These are phyloP conservation scores for Heliconius hewitsoni DNA, from an alignment of 1,140 invertebrate genomes.

Conservation along the genomic window DNA sequence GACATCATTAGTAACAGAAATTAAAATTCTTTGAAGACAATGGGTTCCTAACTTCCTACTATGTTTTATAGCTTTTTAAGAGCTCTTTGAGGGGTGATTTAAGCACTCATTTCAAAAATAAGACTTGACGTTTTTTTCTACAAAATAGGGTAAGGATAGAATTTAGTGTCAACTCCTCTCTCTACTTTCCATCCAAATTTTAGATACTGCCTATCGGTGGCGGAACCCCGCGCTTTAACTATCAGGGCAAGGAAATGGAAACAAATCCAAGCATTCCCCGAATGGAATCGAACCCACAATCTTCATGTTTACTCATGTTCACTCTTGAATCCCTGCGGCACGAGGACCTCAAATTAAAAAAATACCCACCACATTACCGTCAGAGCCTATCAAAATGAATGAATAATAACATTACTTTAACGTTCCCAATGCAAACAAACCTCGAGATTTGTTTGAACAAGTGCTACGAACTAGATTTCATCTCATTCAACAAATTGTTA, in stretches of 20 bases:
- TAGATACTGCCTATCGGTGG: no score
- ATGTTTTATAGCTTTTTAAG: conserved; percentile 13
- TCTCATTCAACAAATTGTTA: conserved; percentile 53
- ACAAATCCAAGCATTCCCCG: no score
- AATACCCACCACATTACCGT: neutral
- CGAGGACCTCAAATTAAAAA: neutral
- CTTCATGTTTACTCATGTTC: no score
- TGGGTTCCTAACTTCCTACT: conserved; percentile 3
- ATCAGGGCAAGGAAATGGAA: no score
- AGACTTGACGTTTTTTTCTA: neutral
- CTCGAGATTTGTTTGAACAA: conserved; percentile 49
- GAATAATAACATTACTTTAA: conserved; percentile 56
- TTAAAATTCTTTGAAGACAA: conserved; percentile 42
- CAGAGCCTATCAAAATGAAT: conserved; percentile 14
- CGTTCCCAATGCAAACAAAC: conserved; percentile 54
- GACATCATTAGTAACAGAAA: conserved; percentile 72
- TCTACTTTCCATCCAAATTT: no score
- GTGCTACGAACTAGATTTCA: conserved; percentile 45
- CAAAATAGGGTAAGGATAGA: no score
- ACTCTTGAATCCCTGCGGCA: no score
- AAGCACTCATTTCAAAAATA: neutral
- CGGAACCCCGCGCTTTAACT: no score
- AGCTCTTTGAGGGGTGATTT: conserved; percentile 22
- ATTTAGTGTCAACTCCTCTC: no score
- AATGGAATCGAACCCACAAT: no score